Conservation (phyloP, 2,888 invertebrate species). For the Pelosia muscerda region DNA sequence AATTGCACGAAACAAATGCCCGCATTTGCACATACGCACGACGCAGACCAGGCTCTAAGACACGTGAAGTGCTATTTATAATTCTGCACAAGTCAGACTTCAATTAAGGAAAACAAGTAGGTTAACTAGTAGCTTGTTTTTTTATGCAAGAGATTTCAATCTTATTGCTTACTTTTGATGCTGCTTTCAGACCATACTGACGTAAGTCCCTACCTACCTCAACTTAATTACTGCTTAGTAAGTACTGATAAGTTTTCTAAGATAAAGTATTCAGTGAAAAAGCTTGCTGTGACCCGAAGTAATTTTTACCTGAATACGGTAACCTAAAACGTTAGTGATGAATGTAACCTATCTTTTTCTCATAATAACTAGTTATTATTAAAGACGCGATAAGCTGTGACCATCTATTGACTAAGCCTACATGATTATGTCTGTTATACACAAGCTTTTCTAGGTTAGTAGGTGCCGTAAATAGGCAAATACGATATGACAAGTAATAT, state of each 20-base stretch:
- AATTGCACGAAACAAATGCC: too few relatives aligned
- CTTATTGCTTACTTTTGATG: too few relatives aligned
- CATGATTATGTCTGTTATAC: conserved; percentile 12
- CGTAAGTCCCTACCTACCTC: too few relatives aligned
- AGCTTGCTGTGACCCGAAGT: too few relatives aligned
- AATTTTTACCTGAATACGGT: too few relatives aligned
- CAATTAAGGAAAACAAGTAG: conserved; percentile 16
- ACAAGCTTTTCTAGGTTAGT: conserved; percentile 33
- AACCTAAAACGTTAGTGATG: not conserved
- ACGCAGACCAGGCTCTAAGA: too few relatives aligned
- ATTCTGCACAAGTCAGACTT: not conserved
- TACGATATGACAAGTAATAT: conserved; percentile 56
- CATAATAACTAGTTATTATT: not conserved
- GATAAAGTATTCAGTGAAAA: too few relatives aligned
- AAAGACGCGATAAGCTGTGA: not conserved
- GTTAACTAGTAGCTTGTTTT: conserved; percentile 7
- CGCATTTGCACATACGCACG: too few relatives aligned
- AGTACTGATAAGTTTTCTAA: too few relatives aligned
- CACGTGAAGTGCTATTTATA: too few relatives aligned
- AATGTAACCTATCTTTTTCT: not conserved
- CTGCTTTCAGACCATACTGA: too few relatives aligned
- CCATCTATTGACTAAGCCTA: not conserved
- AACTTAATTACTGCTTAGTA: too few relatives aligned
- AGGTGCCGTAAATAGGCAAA: conserved; percentile 56
- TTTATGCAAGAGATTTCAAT: not conserved